Evolutionary conservation across 2,113 vertebrate species (phyloP), one percentile per base, ranked within the genome.

Genomic region (Passer montanus): DNA sequence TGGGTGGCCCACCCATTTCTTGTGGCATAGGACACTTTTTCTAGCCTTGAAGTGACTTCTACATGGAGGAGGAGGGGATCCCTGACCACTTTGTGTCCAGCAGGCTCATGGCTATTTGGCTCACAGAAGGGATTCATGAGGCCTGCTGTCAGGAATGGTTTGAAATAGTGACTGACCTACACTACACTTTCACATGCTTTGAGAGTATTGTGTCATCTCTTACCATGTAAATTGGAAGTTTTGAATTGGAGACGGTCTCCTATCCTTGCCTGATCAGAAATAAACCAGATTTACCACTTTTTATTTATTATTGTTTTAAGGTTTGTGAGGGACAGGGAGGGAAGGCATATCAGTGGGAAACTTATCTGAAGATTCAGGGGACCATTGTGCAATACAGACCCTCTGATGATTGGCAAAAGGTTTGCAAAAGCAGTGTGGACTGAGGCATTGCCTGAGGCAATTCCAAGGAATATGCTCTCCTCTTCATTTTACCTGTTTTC

Each of bases 141-240:
- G 8, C 4, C 6, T 50, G 11, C 7, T 55, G 35, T 35, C 3
- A 1, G 27, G 21, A 56, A 33, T 3, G 0, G 3, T 2, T 46
- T 35, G 28, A 35, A 72, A 15, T 11, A 20, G 19, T 41, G 39
- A 41, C 39, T 58, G 16, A 72, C 6, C 10, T n/a, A 39, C 5
- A 24, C 14, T 7, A 7, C 11, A 8, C 1, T 52, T 58, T 52
- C 19, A 37, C 27, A 6, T 24, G 10, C 16, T 73, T 47, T 68
- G 10, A 52, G 12, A 52, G 6, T 26, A 67, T 53, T 86, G 47
- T 43, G 22, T 37, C 10, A 18, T 53, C 13, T 56, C 15, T 18
- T 78, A 53, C 7, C 9, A 30, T 7, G 6, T 14, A 4, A 27
- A 8, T 23, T 44, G 30, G 50, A 67, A 64, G 5, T 11, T 60